These are phyloP conservation scores for Nycticebus coucang DNA, from an alignment of 2,113 vertebrate species.

Conservation along the genomic window DNA sequence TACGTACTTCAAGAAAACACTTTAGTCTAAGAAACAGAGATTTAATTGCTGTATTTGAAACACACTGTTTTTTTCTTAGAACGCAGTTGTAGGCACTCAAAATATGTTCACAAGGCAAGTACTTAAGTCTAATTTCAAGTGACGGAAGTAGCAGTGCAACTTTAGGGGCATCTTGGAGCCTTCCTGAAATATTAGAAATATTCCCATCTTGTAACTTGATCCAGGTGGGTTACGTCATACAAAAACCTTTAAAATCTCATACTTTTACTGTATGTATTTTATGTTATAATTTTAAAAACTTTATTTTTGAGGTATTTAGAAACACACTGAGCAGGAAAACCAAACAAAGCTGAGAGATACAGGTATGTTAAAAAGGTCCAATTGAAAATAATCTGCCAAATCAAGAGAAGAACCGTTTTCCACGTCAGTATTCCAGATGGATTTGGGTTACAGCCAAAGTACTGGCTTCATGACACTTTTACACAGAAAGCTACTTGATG, in stretches of 20 bases:
- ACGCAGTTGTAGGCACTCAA: neutral
- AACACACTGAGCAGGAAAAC: neutral
- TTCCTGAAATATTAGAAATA: neutral
- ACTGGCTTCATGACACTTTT: neutral
- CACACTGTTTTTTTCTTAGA: neutral
- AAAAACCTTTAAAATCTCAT: neutral
- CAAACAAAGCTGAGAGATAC: slow-evolving; percentile 19
- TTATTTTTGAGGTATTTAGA: neutral
- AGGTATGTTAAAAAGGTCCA: neutral
- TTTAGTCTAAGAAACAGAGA: neutral
- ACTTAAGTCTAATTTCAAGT: neutral
- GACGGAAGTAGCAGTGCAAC: neutral
- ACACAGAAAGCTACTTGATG: neutral
- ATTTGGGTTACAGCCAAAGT: neutral
- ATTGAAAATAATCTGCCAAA: neutral
- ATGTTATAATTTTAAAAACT: neutral
- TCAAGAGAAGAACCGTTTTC: neutral
- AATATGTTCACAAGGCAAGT: neutral
- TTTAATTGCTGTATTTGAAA: neutral
- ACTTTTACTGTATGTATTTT: neutral
- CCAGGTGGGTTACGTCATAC: neutral
- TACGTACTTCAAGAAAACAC: neutral
- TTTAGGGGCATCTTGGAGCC: neutral
- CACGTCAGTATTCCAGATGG: slow-evolving; percentile 5
- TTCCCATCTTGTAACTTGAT: neutral